Evolutionary conservation across 2,797 vertebrate species (phyloP).

Genomic region (Pempheris klunzingeri): DNA sequence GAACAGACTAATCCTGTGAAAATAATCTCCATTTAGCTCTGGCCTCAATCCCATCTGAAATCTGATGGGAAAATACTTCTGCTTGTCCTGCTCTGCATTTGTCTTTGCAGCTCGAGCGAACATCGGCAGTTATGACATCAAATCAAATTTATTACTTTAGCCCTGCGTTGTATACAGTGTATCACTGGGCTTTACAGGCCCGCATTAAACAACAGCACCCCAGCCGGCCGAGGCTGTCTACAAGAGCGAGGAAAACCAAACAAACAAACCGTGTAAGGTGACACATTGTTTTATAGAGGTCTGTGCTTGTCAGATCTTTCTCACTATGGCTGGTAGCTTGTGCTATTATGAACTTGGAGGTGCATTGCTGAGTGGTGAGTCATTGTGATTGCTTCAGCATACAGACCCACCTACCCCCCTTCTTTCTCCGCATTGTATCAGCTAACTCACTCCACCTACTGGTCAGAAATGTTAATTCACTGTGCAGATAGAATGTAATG

Average conservation of each 20-base stretch:
- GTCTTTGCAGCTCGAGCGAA: slow-evolving; percentile 7
- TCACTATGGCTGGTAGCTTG: slow-evolving; percentile 58
- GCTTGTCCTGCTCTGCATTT: slow-evolving; percentile 24
- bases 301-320: slow-evolving; percentile 54
- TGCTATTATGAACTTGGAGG: slow-evolving; percentile 70
- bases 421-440: slow-evolving; percentile 42
- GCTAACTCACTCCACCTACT: slow-evolving; percentile 76
- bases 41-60: slow-evolving; percentile 30
- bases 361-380: slow-evolving; percentile 80
- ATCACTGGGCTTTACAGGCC: slow-evolving; percentile 21
- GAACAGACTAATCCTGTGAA: slow-evolving; percentile 19
- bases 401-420: slow-evolving; percentile 29
- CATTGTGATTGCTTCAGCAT: slow-evolving; percentile 71
- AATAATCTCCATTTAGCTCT: slow-evolving; percentile 26
- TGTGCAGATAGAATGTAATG: slow-evolving; percentile 5
- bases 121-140: slow-evolving; percentile 31
- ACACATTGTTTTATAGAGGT: slow-evolving; percentile 11
- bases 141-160: slow-evolving; percentile 25
- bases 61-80: slow-evolving; percentile 45
- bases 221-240: neutral
- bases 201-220: slow-evolving; percentile 10
- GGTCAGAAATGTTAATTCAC: slow-evolving; percentile 46
- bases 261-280: slow-evolving; percentile 10
- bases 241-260: neutral
- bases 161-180: neutral